Base-by-base conservation (phyloP, 2,113 vertebrate genomes). In the Forbesichthys papilliferus region DNA sequence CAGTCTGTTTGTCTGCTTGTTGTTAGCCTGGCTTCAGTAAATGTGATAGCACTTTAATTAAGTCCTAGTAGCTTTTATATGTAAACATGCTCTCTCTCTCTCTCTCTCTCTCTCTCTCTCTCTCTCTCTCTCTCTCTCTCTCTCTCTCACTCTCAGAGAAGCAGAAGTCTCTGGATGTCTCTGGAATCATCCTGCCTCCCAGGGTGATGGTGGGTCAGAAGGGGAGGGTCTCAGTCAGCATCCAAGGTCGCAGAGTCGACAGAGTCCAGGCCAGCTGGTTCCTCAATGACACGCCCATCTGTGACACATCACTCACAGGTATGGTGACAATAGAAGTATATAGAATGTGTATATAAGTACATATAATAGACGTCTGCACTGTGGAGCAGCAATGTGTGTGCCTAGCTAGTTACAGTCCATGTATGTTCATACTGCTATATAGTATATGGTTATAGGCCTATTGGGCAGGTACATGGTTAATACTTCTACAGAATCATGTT, bases 121-220 rank as follows among this genome's bases (percentile, higher is more conserved):
- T 8, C 69, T 13, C 0, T 42, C 71, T 0, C 61, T 1, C 61
- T 48, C 58, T 3, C 4, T 11, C 0, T 48, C 71, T 0, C 61
- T 1, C 61, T 48, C 58, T 3, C n/a, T 46, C 18, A 14, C 12
- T 2, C 48, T 8, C 69, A 93, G 92, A 93, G 74, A 94, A 93
- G 69, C 82, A 89, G 75, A 94, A 94, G 83, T 91, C 87, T 5
- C 85, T 93, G 66, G 89, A 8, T 0, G 87, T 94, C 16, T 94
- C 93, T 0, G 90, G 87, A 4, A 84, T 94, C 64, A 92, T 94
- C 66, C 85, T 93, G 61, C 93, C 93, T 6, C 91, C 92, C 3
- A 86, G 78, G 1, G 69, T 93, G 59, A 74, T 81, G 1, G 87
- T 92, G 1, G 93, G 93, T 42, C 84, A 88, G 73, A 93, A 94